Evolutionary conservation across 1,140 invertebrate genomes (phyloP), one percentile per base, ranked within the genome.

Genomic region (Oedothorax gibbosus): DNA sequence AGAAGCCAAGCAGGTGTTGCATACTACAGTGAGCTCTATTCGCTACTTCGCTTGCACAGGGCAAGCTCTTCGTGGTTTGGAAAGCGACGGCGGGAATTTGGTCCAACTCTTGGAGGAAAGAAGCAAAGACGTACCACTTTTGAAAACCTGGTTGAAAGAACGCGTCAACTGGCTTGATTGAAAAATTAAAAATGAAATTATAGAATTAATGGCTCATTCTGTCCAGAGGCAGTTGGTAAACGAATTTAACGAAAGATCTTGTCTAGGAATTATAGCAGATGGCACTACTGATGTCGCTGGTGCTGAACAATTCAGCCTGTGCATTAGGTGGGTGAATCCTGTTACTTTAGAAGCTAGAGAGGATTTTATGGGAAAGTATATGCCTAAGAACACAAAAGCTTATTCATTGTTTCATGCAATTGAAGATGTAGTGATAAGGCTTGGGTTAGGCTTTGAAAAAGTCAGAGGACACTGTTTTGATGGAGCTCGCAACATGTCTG

Each of bases 231-330:
- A 73, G 71, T 73, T 73, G 20, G 71, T 73, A 51, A 14, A 53
- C 10, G 50, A 73, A 15, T 15, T 73, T 4, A 73, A 73, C 2
- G 12, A 69, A 69, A 69, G 35, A 2, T n/a, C 14, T 69, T 69
- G 2, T 49, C 21, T 69, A n/a, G 66, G 66, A 20, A n/a, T 69
- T 12, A 69, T 69, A 12, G 66, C 66, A 12, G 66, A 69, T 69
- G 66, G 66, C 35, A 69, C 66, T 12, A 69, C 66, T 21, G 66
- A 69, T 69, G 66, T 49, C 12, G 66, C 14, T 50, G 71, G 71
- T 15, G 53, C 14, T 50, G 71, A 73, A 53, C 71, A 73, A 73
- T 73, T 73, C 71, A 54, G 71, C 50, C 53, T 73, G 20, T 73
- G 71, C 49, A 11, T 73, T 11, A 73, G 71, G 53, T 73, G 50